phyloP scores from a whole-genome alignment of 2,113 vertebrate genomes.

The Sminthopsis crassicaudata region DNA sequence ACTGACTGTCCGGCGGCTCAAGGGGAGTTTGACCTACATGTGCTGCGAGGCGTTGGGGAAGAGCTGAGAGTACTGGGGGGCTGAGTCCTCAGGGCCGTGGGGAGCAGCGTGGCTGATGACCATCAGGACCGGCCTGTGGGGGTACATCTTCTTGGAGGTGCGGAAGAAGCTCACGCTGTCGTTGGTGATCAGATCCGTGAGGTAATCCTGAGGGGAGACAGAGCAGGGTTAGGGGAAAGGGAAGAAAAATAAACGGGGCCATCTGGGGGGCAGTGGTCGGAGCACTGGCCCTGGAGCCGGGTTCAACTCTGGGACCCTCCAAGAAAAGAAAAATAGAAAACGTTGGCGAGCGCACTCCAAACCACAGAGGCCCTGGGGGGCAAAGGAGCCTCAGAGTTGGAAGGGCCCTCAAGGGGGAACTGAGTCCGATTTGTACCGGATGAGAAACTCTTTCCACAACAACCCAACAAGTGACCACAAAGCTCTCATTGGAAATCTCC shows the following conservation, averaged over 20 bases:
- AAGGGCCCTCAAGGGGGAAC: background rate
- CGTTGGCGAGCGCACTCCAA: background rate
- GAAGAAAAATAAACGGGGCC: background rate
- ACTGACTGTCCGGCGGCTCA: background rate
- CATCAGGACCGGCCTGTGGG: conserved; percentile 95
- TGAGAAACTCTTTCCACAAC: background rate
- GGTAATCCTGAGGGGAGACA: conserved; percentile 90
- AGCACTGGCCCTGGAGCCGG: no score
- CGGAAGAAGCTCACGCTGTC: conserved; percentile 97
- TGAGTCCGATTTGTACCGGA: background rate
- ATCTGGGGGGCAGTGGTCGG: no score
- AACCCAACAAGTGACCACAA: background rate
- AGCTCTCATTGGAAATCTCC: background rate
- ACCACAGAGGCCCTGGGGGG: background rate
- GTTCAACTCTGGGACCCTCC: no score
- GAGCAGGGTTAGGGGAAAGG: background rate
- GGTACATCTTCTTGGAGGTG: conserved; percentile 95
- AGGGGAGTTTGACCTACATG: conserved; percentile 87
- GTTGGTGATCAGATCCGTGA: conserved; percentile 97
- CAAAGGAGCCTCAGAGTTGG: background rate
- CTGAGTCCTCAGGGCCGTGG: conserved; percentile 96
- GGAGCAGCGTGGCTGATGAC: conserved; percentile 97
- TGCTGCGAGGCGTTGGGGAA: conserved; percentile 97
- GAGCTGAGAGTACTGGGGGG: conserved; percentile 94
- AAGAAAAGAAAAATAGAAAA: background rate